Evolutionary conservation across 2,113 vertebrate genomes (phyloP), one percentile per base, ranked within the genome.

Genomic region (Nanorana parkeri): DNA sequence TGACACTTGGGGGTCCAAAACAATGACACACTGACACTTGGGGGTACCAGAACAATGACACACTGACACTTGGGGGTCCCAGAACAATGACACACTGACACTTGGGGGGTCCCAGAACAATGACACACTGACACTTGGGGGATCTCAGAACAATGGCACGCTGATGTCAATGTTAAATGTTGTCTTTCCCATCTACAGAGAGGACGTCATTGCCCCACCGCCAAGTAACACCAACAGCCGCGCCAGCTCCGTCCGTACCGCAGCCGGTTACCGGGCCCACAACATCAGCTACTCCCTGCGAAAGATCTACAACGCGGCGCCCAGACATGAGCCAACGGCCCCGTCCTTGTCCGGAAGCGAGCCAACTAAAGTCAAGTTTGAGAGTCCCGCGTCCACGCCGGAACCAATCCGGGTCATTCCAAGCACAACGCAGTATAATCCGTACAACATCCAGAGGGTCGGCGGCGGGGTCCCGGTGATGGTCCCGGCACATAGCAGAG

Each of bases 131-230:
- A n/a, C n/a, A n/a, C n/a, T n/a, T n/a, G n/a, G n/a, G n/a, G n/a
- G n/a, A n/a, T n/a, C n/a, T n/a, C n/a, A n/a, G n/a, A n/a, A n/a
- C n/a, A 26, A 24, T 11, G 21, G 11, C 21, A 24, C 23, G 23
- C 24, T 63, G 21, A 24, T 23, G 3, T 75, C 16, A 20, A 68
- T n/a, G 0, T 11, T 15, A 13, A 47, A 17, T 24, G 21, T 51
- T 8, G 52, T 71, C 29, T 7, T 56, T 67, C 5, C 10, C 3
- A 0, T 32, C 52, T 19, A 60, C 36, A 83, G 90, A 85, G 89
- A 88, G 86, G 90, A 91, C 81, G 87, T 87, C 29, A 67, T 69
- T 4, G 88, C 90, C 63, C 90, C 90, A 55, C 90, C 90, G 13
- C 85, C 86, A 84, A 89, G 86, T 80, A 83, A 87, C 80, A 81